Evolutionary conservation across 2,888 invertebrate species (phyloP), one percentile per base, ranked within the genome.

Genomic region (Sturmia bella): DNA sequence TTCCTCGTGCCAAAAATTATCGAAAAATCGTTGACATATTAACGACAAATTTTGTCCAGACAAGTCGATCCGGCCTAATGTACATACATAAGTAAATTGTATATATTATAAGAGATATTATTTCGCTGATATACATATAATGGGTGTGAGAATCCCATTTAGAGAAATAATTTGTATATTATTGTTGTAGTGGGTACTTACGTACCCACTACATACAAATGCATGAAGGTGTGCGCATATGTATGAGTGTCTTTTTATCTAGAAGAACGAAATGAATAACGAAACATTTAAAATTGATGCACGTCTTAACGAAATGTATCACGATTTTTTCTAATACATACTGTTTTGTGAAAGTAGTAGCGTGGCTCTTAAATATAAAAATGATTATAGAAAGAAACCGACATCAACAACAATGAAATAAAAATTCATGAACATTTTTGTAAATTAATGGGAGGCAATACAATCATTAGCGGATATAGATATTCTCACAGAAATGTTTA

Each of bases 281-380:
- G 61, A 66, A 57, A 39, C 48, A 75, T 75, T 75, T 50, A 68
- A 73, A 75, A 75, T 59, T 66, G 66, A 50, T 27, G 75, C 75
- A 75, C 66, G 75, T 75, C 75, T 41, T 50, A 66, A 59, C 50
- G 56, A 66, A 59, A 57, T 50, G 32, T 24, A 48, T 45, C 64
- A 66, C 66, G 75, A 75, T 75, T 66, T 66, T 63, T 50, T 66
- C 75, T 50, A 59, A 75, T 75, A 59, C 13, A 41, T 59, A 75
- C 27, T 57, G 19, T 21, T 57, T 56, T 75, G 17, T 41, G 11
- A 15, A 13, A 15, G 32, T 43, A 52, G 32, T 56, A 21, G 56
- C 11, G 19, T 66, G 5, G 15, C 66, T 59, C 50, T 57, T 21
- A 68, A 48, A 68, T 68, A 59, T 24, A 50, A 19, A 64, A 27